Evolutionary conservation across 2,113 vertebrate species (phyloP).

Genomic region (Ibidorhyncha struthersii): DNA sequence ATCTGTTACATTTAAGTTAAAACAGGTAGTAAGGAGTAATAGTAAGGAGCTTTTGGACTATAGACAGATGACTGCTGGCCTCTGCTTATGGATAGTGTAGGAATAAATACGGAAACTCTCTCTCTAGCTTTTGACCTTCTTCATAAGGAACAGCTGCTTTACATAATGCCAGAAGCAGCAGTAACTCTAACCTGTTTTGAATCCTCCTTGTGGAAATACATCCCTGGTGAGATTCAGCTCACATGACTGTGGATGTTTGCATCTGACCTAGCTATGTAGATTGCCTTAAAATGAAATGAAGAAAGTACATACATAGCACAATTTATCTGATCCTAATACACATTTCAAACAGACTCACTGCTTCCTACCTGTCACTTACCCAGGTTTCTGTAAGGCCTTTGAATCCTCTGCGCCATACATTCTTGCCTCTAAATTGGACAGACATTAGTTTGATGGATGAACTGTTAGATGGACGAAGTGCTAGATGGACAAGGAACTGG

Average conservation of each 20-base stretch:
- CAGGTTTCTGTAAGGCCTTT: background rate
- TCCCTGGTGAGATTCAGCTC: background rate
- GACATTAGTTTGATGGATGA: background rate
- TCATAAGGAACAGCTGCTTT: background rate
- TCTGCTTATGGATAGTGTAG: background rate
- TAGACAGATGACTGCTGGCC: background rate
- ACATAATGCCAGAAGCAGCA: background rate
- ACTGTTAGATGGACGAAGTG: background rate
- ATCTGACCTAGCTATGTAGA: background rate
- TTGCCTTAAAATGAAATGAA: background rate
- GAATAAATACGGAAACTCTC: background rate
- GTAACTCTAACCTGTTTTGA: background rate
- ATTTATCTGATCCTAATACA: background rate
- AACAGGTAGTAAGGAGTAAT: background rate
- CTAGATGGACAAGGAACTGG: background rate
- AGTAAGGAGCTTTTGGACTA: background rate
- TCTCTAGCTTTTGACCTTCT: background rate
- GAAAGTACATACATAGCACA: background rate
- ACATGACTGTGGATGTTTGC: background rate
- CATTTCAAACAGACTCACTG: background rate
- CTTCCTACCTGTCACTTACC: background rate
- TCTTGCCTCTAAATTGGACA: background rate
- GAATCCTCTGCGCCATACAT: accelerated
- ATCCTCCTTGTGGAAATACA: background rate
- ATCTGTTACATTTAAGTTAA: background rate